phyloP scores from a whole-genome alignment of 2,888 invertebrate species.

The Noctuana brunneofusca region DNA sequence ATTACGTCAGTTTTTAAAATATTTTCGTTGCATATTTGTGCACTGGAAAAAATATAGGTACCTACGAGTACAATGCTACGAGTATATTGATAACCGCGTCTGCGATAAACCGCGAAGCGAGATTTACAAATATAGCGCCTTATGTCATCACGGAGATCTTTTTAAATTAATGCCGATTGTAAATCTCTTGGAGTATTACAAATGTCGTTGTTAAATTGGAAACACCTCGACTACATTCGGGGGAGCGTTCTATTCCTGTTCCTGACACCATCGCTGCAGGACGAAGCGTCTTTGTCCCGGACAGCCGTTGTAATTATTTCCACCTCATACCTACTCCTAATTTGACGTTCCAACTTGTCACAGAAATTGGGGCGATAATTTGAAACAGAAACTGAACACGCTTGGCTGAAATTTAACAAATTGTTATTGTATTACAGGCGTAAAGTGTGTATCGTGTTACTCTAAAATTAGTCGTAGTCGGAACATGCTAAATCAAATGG shows the following conservation, averaged over 20 bases:
- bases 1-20: conserved; percentile 11
- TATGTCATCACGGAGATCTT: conserved; percentile 65
- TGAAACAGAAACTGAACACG: conserved; percentile 25
- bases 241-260: conserved; percentile 73
- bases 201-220: conserved; percentile 67
- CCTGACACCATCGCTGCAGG: conserved; percentile 63
- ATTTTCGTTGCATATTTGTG: neutral
- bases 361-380: conserved; percentile 30
- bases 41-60: neutral
- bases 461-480: conserved; percentile 12
- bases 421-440: conserved; percentile 23
- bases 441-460: conserved; percentile 18
- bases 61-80: neutral
- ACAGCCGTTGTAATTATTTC: conserved; percentile 73
- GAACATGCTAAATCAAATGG: conserved; percentile 22
- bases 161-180: conserved; percentile 74
- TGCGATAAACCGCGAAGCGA: conserved; percentile 37
- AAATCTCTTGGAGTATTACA: conserved; percentile 69
- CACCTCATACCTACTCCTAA: conserved; percentile 40
- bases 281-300: conserved; percentile 63
- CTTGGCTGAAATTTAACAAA: conserved; percentile 28
- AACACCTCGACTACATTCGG: conserved; percentile 64
- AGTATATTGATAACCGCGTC: neutral
- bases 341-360: conserved; percentile 32
- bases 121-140: conserved; percentile 62